Conservation (phyloP, 2,797 vertebrate genomes). For the Malurus leucopterus region DNA sequence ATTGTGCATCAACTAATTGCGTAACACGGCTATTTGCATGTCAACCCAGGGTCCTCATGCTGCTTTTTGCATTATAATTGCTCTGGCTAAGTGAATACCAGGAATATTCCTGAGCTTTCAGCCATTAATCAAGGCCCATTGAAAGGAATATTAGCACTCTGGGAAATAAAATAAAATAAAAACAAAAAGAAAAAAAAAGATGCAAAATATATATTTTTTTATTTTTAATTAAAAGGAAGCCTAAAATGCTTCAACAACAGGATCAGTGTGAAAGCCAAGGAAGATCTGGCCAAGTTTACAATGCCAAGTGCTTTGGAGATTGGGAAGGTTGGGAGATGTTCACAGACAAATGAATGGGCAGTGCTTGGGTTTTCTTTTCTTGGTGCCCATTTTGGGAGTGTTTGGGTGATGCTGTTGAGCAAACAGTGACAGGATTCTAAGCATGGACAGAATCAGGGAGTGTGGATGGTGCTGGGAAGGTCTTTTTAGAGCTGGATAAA, state of each 20-base stretch:
- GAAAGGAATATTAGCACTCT: slow-evolving; percentile 55
- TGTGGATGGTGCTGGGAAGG: not conserved
- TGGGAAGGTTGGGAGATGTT: not conserved
- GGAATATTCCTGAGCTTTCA: slow-evolving; percentile 54
- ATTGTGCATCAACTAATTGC: slow-evolving; percentile 68
- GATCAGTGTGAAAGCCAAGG: not conserved
- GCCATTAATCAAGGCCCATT: slow-evolving; percentile 46
- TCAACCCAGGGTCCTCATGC: slow-evolving; percentile 46
- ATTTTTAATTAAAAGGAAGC: slow-evolving; percentile 11
- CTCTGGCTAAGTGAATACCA: slow-evolving; percentile 67
- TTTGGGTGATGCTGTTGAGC: not conserved
- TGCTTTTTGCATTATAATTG: slow-evolving; percentile 62
- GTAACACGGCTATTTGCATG: slow-evolving; percentile 66
- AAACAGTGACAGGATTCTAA: not conserved
- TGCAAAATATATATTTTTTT: slow-evolving; percentile 22
- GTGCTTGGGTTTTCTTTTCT: not conserved
- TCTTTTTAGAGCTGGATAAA: not conserved
- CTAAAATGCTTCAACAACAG: not conserved
- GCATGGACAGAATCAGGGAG: not conserved
- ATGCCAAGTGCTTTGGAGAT: not conserved
- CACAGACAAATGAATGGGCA: not conserved
- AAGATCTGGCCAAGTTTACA: not conserved
- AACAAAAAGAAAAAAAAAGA: not conserved
- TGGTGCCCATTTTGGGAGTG: not conserved
- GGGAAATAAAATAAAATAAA: not conserved